These are phyloP conservation scores for Bradysia coprophila DNA, from an alignment of 1,140 invertebrate genomes.

Conservation along the genomic window DNA sequence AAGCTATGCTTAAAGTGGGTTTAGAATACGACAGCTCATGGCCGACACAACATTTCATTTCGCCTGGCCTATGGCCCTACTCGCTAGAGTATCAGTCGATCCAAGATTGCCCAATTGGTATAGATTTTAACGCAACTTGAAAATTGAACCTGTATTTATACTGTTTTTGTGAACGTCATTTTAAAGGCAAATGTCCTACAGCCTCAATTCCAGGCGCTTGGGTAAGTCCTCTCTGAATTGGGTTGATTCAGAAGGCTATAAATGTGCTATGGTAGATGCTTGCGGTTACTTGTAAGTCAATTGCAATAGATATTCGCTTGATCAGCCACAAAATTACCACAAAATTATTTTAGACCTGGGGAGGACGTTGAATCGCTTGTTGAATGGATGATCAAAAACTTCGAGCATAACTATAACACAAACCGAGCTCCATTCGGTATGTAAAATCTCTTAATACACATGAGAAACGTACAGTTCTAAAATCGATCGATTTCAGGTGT, in stretches of 20 bases:
- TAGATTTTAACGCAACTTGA: no score
- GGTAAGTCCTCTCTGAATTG: slow-evolving; percentile 45
- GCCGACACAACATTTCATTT: slow-evolving; percentile 30
- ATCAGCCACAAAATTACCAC: not conserved
- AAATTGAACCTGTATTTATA: no score
- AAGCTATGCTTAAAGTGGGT: slow-evolving; percentile 26
- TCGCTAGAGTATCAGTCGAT: slow-evolving; percentile 39
- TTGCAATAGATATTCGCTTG: no score
- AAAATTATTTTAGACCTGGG: slow-evolving; percentile 7
- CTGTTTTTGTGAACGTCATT: no score
- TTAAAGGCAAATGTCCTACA: slow-evolving; percentile 42
- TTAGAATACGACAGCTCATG: slow-evolving; percentile 43
- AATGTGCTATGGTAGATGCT: slow-evolving; percentile 43
- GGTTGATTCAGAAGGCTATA: slow-evolving; percentile 26
- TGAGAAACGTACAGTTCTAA: no score
- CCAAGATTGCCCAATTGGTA: slow-evolving; percentile 42
- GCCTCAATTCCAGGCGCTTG: slow-evolving; percentile 37
- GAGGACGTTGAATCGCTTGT: slow-evolving; percentile 23
- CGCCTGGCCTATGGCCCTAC: slow-evolving; percentile 48
- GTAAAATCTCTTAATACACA: no score
- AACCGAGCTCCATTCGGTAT: slow-evolving; percentile 34
- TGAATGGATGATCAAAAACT: slow-evolving; percentile 29
- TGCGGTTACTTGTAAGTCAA: slow-evolving; percentile 29
- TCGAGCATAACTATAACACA: slow-evolving; percentile 26
- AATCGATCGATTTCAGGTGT: no score